Conservation (phyloP, 1,140 invertebrate species). For the Drosophila lowei region DNA sequence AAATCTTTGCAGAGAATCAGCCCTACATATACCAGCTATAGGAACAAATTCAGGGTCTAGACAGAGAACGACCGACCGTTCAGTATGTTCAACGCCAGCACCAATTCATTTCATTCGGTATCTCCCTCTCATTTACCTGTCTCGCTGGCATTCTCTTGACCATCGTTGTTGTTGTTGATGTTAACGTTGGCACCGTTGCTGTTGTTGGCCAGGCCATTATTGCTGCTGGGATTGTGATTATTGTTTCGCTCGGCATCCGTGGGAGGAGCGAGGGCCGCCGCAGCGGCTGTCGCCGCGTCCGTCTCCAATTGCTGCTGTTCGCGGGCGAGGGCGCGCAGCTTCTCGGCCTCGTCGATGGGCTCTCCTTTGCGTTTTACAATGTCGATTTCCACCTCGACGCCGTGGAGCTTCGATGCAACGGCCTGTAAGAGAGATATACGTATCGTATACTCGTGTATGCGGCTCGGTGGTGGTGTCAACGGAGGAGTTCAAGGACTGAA, state of each 20-base stretch:
- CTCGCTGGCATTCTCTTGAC: conserved; percentile 63
- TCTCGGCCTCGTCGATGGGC: conserved; percentile 81
- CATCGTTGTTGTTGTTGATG: conserved; percentile 76
- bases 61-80: conserved; percentile 4
- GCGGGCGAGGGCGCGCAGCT: conserved; percentile 66
- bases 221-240: conserved; percentile 72
- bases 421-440: conserved; percentile 85
- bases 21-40: too few species aligned
- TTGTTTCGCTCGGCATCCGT: conserved; percentile 66
- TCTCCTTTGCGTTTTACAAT: conserved; percentile 93
- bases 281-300: conserved; percentile 36
- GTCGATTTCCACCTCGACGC: conserved; percentile 95
- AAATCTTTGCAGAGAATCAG: too few species aligned
- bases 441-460: conserved; percentile 3
- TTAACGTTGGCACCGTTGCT: conserved; percentile 35
- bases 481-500: not conserved
- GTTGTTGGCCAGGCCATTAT: conserved; percentile 49
- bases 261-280: conserved; percentile 19
- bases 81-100: conserved; percentile 39
- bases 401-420: conserved; percentile 95
- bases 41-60: not conserved
- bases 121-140: conserved; percentile 44
- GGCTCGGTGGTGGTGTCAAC: conserved; percentile 2
- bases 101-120: conserved; percentile 9
- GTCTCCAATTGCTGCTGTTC: conserved; percentile 64